Evolutionary conservation across 2,113 vertebrate genomes (phyloP).

Genomic region (Chauna torquata): DNA sequence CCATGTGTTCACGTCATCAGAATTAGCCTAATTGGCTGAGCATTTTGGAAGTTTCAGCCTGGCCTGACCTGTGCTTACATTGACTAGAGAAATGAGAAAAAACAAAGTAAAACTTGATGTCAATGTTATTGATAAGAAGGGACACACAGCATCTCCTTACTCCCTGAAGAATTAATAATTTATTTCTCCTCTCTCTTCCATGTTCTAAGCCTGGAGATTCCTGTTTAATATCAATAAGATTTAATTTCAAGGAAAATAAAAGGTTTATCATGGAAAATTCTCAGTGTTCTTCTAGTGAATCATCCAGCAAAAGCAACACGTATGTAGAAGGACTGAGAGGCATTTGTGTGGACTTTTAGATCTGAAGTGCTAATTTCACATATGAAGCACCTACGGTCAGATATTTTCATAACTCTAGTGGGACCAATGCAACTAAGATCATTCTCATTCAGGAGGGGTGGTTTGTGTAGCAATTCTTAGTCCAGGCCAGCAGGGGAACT

Average conservation of each 20-base stretch:
- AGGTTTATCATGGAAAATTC: fast-evolving
- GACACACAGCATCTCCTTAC: background rate
- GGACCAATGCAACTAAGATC: background rate
- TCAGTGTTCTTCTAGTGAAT: background rate
- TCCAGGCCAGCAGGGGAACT: background rate
- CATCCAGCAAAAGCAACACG: background rate
- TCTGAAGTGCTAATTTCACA: background rate
- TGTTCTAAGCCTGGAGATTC: background rate
- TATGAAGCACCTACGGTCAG: background rate
- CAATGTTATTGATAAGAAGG: background rate
- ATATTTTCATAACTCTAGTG: background rate
- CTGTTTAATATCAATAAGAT: background rate
- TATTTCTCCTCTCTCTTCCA: background rate
- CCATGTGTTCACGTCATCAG: background rate
- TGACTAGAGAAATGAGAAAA: background rate
- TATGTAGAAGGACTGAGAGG: background rate
- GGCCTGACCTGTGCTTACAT: background rate
- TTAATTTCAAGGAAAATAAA: background rate
- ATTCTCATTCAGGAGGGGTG: background rate
- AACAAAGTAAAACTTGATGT: background rate
- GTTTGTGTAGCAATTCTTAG: background rate
- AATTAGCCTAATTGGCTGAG: constrained; percentile 54
- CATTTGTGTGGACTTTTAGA: background rate
- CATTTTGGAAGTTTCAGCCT: constrained; percentile 38
- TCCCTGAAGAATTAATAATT: background rate